Percentiles rank a stretch among this genome's conserved stretches.
phyloP scores from a whole-genome alignment of 2,888 invertebrate species.

The Abrostola triplasia region DNA sequence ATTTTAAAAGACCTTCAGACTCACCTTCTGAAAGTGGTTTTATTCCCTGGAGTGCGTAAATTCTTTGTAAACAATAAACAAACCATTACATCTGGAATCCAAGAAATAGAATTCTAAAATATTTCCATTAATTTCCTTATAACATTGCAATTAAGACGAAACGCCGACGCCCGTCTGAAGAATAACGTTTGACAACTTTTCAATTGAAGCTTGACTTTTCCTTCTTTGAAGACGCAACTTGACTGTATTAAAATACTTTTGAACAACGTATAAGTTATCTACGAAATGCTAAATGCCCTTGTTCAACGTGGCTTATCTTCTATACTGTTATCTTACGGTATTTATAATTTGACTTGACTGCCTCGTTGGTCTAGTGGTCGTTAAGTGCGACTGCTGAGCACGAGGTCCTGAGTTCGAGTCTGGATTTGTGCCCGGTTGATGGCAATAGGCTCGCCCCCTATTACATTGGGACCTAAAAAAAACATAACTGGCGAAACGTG shows the following conservation, averaged over 20 bases:
- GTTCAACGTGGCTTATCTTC: no score
- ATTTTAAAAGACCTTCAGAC: conserved; percentile 14
- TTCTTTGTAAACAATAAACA: conserved; percentile 49
- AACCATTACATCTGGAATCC: conserved; percentile 33
- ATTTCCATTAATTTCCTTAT: conserved; percentile 38
- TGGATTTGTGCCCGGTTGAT: no score
- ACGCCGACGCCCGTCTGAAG: neutral
- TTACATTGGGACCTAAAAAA: no score
- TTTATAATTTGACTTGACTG: no score
- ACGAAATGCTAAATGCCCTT: neutral
- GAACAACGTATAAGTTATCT: neutral
- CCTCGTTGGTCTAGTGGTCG: no score
- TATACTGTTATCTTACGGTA: no score
- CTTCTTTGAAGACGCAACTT: neutral
- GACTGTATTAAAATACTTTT: neutral
- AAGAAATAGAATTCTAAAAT: conserved; percentile 24
- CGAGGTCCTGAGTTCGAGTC: no score
- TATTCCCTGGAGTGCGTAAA: conserved; percentile 45
- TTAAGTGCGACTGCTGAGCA: no score
- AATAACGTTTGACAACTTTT: neutral
- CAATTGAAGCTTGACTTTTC: neutral
- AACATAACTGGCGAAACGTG: no score
- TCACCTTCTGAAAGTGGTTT: conserved; percentile 50
- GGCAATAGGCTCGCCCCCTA: no score
- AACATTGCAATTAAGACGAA: conserved; percentile 11